A percentile compares a stretch with the other conserved stretches of the same genome.
Conservation (phyloP, 2,888 invertebrate genomes). For the Phrixothrix hirtus region DNA sequence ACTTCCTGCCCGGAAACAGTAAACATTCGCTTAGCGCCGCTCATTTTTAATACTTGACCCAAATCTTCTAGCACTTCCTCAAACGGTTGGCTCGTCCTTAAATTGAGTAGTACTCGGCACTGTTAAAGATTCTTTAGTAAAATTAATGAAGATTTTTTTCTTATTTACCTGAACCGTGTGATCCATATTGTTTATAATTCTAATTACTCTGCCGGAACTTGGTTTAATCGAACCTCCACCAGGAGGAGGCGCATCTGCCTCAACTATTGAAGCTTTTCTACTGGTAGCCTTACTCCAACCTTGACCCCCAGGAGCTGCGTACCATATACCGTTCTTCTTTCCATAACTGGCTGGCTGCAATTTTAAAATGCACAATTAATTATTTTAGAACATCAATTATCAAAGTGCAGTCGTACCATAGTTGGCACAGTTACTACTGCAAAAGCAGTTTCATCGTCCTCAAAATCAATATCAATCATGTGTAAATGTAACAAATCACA, state of each 20-base stretch:
- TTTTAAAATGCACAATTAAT: conserved; percentile 13
- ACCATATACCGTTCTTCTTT: conserved; percentile 89
- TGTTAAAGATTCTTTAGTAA: conserved; percentile 50
- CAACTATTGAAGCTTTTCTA: conserved; percentile 81
- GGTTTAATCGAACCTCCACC: conserved; percentile 69
- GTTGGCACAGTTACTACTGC: conserved; percentile 69
- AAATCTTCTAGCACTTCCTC: conserved; percentile 93
- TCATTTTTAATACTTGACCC: conserved; percentile 91
- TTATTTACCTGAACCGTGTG: conserved; percentile 80
- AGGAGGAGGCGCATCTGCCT: conserved; percentile 76
- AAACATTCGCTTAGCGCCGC: conserved; percentile 87
- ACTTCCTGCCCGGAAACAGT: conserved; percentile 93
- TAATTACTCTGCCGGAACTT: conserved; percentile 82
- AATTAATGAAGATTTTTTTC: neutral
- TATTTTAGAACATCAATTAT: neutral
- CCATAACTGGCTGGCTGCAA: conserved; percentile 85
- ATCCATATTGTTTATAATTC: conserved; percentile 92
- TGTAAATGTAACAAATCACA: conserved; percentile 7
- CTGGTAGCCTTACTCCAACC: conserved; percentile 71
- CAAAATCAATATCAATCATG: conserved; percentile 55
- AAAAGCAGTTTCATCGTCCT: conserved; percentile 67
- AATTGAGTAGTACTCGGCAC: conserved; percentile 89
- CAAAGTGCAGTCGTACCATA: conserved; percentile 55
- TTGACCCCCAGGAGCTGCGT: conserved; percentile 64
- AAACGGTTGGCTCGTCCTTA: conserved; percentile 90